Percentiles rank a stretch among this genome's conserved stretches.
These are phyloP conservation scores for Lepidonotus clava DNA, from an alignment of 2,888 invertebrate species.

Conservation along the genomic window DNA sequence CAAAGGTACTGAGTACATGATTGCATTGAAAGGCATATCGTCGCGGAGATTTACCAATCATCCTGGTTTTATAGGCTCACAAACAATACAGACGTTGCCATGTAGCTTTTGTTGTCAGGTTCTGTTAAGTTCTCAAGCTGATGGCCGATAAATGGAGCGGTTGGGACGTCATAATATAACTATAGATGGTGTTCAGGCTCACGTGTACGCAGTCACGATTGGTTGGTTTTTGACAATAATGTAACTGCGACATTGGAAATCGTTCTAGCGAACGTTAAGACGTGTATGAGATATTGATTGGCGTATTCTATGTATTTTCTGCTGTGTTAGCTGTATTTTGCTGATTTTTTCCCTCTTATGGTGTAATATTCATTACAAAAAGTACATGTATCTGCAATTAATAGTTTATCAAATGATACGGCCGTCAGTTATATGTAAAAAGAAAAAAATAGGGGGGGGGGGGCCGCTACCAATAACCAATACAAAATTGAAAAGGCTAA, in stretches of 20 bases:
- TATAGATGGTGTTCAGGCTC: background rate
- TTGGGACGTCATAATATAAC: background rate
- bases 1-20: background rate
- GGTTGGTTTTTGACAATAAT: background rate
- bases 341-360: too few species aligned
- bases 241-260: background rate
- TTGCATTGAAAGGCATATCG: slow-evolving; percentile 4
- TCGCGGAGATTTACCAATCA: background rate
- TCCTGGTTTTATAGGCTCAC: background rate
- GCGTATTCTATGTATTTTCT: too few species aligned
- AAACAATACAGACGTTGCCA: background rate
- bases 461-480: too few species aligned
- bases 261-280: background rate
- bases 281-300: too few species aligned
- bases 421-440: too few species aligned
- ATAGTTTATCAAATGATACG: background rate
- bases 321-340: too few species aligned
- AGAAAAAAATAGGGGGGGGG: too few species aligned
- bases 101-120: background rate
- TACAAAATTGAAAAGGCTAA: too few species aligned
- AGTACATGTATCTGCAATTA: too few species aligned
- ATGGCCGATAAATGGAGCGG: background rate
- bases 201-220: slow-evolving; percentile 3
- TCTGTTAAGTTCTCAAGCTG: too few species aligned
- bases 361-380: too few species aligned